phyloP scores from a whole-genome alignment of 2,797 vertebrate species.

The Alcedo quadribrachys region DNA sequence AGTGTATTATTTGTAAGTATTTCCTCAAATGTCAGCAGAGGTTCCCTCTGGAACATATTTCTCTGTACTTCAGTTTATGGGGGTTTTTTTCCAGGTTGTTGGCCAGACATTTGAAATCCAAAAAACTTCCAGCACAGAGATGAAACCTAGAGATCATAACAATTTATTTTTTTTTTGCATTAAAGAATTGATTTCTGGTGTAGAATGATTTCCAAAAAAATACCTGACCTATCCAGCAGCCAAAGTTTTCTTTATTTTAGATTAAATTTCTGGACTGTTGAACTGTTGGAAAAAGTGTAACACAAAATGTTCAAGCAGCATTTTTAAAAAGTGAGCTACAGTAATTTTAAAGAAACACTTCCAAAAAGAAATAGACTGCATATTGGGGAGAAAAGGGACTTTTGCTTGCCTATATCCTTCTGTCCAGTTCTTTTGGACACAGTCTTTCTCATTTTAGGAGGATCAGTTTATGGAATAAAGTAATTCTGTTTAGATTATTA shows the following conservation, averaged over 20 bases:
- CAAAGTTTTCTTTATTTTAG: not conserved
- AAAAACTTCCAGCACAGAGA: not conserved
- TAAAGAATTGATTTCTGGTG: slow-evolving; percentile 6
- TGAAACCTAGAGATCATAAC: not conserved
- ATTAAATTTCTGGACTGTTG: not conserved
- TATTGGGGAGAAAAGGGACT: not conserved
- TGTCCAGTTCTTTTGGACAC: not conserved
- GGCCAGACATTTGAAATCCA: not conserved
- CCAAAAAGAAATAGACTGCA: not conserved
- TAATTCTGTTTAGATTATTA: not conserved
- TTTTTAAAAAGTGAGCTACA: not conserved
- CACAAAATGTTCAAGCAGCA: not conserved
- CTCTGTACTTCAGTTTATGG: not conserved
- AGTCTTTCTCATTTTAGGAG: not conserved
- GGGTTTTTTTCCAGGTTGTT: not conserved
- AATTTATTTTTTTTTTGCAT: not conserved
- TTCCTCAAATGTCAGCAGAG: not conserved
- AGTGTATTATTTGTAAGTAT: not conserved
- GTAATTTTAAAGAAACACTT: not conserved
- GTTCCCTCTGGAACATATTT: not conserved
- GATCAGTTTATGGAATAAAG: not conserved
- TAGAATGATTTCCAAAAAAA: slow-evolving; percentile 22
- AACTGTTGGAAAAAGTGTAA: slow-evolving; percentile 1
- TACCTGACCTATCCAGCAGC: not conserved
- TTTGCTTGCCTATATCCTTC: not conserved